Percentiles rank a stretch among this genome's conserved stretches.
Evolutionary conservation across 1,140 invertebrate genomes (phyloP).

Genomic region (Drosophila simulans): DNA sequence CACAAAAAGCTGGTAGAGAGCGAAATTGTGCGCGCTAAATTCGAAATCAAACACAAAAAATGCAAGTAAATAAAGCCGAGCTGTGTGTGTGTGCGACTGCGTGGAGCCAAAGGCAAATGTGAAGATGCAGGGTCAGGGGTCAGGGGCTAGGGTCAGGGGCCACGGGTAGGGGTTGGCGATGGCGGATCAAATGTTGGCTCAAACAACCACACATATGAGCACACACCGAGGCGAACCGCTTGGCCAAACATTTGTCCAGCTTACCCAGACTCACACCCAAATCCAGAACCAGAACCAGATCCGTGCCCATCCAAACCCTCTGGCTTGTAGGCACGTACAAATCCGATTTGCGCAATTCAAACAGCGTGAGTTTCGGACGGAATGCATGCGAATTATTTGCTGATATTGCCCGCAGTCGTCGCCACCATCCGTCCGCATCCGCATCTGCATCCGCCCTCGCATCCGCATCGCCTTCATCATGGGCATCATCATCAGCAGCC

Average conservation of each 20-base stretch:
- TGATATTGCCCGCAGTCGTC: constrained; percentile 54
- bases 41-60: constrained; percentile 77
- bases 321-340: constrained; percentile 65
- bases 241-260: constrained; percentile 75
- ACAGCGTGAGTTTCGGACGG: constrained; percentile 63
- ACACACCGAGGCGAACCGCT: constrained; percentile 59
- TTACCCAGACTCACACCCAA: constrained; percentile 4
- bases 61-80: constrained; percentile 65
- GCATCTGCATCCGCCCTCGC: not conserved
- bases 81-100: constrained; percentile 55
- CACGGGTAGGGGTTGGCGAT: not conserved
- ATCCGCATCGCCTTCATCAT: constrained; percentile 20
- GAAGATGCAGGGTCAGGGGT: constrained; percentile 50
- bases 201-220: constrained; percentile 51
- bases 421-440: constrained; percentile 1
- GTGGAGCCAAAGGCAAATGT: constrained; percentile 79
- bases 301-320: constrained; percentile 1
- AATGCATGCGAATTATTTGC: constrained; percentile 68
- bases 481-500: constrained; percentile 11
- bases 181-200: constrained; percentile 64
- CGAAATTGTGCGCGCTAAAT: constrained; percentile 77
- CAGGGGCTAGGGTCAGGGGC: not conserved
- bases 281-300: no score
- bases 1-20: constrained; percentile 29
- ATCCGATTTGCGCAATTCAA: constrained; percentile 81